Base-by-base conservation (phyloP, 2,888 invertebrate species). In the Melanargia galathea region DNA sequence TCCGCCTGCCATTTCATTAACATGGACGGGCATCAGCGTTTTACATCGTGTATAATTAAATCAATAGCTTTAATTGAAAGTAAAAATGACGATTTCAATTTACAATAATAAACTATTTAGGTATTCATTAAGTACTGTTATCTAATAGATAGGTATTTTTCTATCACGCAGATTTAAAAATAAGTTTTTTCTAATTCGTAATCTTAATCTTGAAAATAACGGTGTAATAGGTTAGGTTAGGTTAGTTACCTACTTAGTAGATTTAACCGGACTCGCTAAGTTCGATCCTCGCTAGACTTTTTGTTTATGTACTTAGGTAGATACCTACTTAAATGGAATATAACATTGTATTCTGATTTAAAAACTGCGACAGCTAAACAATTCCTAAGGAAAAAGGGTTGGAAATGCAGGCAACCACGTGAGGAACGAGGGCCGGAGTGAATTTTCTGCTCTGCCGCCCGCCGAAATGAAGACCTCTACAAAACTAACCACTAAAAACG, bases 1-100 rank as follows among this genome's bases (percentile, higher is more conserved):
- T 90, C 81, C 77, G 83, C 79, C 83, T 84, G 79, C 83, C 85
- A 81, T 89, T 89, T 86, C 86, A 89, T 89, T 87, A 85, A 84
- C 86, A 83, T 82, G 80, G 80, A 81, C 75, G 79, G 77, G 79
- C 81, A 85, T 86, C 84, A 83, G 78, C 79, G 75, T 78, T 82
- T 75, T 74, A 79, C 71, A 80, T 81, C 83, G 78, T 82, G 75
- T 80, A 70, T 71, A 70, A 77, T 72, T 74, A 75, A 69, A 77
- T 76, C 76, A 74, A 76, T 78, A 66, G 68, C 64, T 68, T 52
- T 71, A 56, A 64, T 64, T 61, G 56, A 52, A 48, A 60, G 49
- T 33, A 58, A 58, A 65, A 66, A 70, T 65, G 60, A 61, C 35
- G 20, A 18, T 56, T 62, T 64, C 16, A 40, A 11, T 40, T 49